Percentiles rank a stretch among this genome's conserved stretches.
Conservation (phyloP, 2,888 invertebrate species). For the Drosophila anomalata region DNA sequence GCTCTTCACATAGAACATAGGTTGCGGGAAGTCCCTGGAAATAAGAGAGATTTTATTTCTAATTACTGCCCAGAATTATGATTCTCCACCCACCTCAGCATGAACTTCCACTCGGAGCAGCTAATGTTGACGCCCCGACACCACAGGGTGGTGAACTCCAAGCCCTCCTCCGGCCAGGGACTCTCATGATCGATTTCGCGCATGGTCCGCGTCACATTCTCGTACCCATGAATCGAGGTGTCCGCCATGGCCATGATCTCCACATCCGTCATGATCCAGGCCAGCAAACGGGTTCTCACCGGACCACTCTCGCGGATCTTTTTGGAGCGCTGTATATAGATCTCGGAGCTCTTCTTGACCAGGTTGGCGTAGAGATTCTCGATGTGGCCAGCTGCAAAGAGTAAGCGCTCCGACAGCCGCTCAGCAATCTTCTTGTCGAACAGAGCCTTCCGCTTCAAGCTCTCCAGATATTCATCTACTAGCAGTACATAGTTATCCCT, state of each 20-base stretch:
- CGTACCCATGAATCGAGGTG: constrained; percentile 92
- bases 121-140: constrained; percentile 93
- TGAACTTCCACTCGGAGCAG: constrained; percentile 93
- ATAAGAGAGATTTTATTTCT: neutral
- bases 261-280: constrained; percentile 91
- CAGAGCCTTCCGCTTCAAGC: constrained; percentile 93
- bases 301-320: constrained; percentile 86
- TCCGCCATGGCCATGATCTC: constrained; percentile 91
- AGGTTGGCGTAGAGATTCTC: constrained; percentile 95
- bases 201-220: constrained; percentile 89
- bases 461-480: constrained; percentile 97
- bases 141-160: constrained; percentile 96
- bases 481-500: constrained; percentile 97
- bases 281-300: constrained; percentile 91
- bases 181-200: constrained; percentile 94
- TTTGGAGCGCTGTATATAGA: constrained; percentile 95
- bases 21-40: constrained; percentile 95
- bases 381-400: constrained; percentile 91
- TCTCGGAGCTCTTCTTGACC: constrained; percentile 95
- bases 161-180: constrained; percentile 95
- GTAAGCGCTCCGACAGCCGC: constrained; percentile 91
- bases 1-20: constrained; percentile 92
- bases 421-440: constrained; percentile 94
- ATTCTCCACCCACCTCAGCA: constrained; percentile 85
- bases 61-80: neutral